Percentiles rank a stretch among this genome's conserved stretches.
Evolutionary conservation across 2,797 vertebrate species (phyloP).

Genomic region (Stomatorhinus walkeri): DNA sequence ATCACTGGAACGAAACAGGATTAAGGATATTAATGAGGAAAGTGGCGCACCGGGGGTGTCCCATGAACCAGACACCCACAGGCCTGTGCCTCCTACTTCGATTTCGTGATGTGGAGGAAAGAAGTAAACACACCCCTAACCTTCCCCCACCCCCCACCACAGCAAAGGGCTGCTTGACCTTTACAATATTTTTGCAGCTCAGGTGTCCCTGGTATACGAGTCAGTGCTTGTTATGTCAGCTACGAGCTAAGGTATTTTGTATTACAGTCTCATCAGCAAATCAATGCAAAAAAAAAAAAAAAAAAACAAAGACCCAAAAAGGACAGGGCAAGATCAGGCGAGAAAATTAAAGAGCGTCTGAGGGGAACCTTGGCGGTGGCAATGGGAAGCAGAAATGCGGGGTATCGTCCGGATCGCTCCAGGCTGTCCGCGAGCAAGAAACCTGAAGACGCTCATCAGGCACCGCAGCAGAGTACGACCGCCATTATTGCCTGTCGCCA

Average conservation of each 20-base stretch:
- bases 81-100: neutral
- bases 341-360: slow-evolving; percentile 35
- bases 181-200: slow-evolving; percentile 4
- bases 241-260: slow-evolving; percentile 69
- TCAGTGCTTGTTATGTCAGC: slow-evolving; percentile 28
- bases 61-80: neutral
- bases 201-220: slow-evolving; percentile 15
- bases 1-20: neutral
- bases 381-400: neutral
- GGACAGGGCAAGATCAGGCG: neutral
- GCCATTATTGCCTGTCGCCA: neutral
- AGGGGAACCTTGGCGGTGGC: slow-evolving; percentile 32
- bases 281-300: slow-evolving; percentile 54
- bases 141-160: neutral
- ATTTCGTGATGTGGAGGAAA: neutral
- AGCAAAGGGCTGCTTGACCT: slow-evolving; percentile 46
- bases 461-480: neutral
- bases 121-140: neutral
- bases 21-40: neutral
- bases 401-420: neutral
- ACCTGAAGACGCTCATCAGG: neutral
- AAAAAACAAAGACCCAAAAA: slow-evolving; percentile 34
- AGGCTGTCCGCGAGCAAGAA: neutral
- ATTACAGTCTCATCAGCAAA: slow-evolving; percentile 69
- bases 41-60: neutral